Conservation (phyloP, 2,888 invertebrate species). For the Resseliella maxima region DNA sequence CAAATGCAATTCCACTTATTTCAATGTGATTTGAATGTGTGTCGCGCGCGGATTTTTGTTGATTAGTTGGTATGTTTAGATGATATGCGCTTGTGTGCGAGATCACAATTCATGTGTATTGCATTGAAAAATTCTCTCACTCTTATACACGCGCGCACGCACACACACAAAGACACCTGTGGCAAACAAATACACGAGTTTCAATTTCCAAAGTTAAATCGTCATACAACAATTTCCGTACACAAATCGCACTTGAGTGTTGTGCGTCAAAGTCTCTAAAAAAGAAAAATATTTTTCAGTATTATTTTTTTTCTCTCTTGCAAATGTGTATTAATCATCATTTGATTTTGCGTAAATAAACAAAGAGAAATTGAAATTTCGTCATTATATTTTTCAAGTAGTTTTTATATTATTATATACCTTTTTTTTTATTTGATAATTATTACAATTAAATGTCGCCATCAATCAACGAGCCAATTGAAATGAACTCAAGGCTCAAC, state of each 20-base stretch:
- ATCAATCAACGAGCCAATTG: too few species aligned
- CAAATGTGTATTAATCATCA: background rate
- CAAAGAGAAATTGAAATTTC: too few species aligned
- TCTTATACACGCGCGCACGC: background rate
- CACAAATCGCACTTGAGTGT: conserved; percentile 10
- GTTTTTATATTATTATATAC: background rate
- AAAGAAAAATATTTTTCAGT: background rate
- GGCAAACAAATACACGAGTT: background rate
- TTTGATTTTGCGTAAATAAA: background rate
- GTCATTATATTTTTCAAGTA: too few species aligned
- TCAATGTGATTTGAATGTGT: background rate
- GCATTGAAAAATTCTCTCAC: too few species aligned
- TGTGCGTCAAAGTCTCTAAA: conserved; percentile 12
- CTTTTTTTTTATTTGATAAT: background rate
- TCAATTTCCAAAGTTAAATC: background rate
- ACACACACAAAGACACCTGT: background rate
- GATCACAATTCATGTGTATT: background rate
- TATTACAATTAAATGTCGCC: background rate
- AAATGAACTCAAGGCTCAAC: too few species aligned
- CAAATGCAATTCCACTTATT: background rate
- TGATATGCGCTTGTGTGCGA: background rate
- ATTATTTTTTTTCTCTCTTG: background rate
- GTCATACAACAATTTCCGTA: conserved; percentile 49
- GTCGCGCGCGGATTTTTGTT: too few species aligned
- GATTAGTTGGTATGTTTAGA: background rate